phyloP scores from a whole-genome alignment of 2,113 vertebrate species.

The Dasyurus viverrinus region DNA sequence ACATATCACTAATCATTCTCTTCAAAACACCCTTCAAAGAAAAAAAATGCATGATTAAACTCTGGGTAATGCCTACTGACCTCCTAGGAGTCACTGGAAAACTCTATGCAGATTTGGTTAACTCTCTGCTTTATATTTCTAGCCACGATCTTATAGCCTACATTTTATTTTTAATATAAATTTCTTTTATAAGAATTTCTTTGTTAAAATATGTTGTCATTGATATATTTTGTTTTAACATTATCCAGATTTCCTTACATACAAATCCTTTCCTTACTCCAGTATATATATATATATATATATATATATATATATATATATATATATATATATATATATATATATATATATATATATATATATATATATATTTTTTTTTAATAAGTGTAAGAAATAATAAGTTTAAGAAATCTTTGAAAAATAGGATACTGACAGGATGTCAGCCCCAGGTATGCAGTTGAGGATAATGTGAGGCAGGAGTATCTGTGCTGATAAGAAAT shows the following conservation, averaged over 20 bases:
- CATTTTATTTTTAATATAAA: background rate
- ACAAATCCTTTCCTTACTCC: background rate
- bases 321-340: too few relatives aligned
- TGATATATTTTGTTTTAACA: background rate
- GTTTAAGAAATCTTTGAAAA: background rate
- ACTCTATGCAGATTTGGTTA: background rate
- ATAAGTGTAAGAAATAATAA: background rate
- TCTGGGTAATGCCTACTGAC: background rate
- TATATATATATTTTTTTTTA: too few relatives aligned
- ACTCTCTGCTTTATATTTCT: background rate
- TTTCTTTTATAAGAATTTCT: background rate
- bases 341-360: too few relatives aligned
- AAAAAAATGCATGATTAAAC: background rate
- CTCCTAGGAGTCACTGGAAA: background rate
- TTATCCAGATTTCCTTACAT: background rate
- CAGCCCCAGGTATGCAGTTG: background rate
- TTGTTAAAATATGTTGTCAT: too few relatives aligned
- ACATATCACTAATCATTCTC: background rate
- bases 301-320: too few relatives aligned
- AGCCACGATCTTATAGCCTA: background rate
- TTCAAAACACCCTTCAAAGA: background rate
- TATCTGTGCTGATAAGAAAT: background rate
- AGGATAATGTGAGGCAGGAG: background rate
- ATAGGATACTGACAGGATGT: background rate
- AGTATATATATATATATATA: too few relatives aligned